Percentiles rank a stretch among this genome's conserved stretches.
Evolutionary conservation across 1,140 invertebrate species (phyloP).

Genomic region (Dryas iulia): DNA sequence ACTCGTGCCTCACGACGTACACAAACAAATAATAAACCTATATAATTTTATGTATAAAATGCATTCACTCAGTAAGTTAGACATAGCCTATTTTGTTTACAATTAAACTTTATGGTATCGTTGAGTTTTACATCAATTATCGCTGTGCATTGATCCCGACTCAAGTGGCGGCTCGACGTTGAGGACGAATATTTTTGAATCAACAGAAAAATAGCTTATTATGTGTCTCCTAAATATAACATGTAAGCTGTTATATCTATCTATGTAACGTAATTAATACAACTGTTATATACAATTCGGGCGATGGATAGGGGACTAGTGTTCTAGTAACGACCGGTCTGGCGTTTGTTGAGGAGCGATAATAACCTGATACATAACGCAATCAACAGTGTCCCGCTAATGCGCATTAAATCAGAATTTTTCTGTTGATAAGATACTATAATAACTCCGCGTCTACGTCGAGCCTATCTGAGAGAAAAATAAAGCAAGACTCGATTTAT

Average conservation of each 20-base stretch:
- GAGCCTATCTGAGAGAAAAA: constrained; percentile 67
- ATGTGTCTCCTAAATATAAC: background rate
- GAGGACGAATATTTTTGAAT: constrained; percentile 19
- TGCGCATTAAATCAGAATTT: constrained; percentile 53
- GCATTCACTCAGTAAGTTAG: constrained; percentile 76
- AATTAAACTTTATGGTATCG: constrained; percentile 65
- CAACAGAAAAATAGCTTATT: background rate
- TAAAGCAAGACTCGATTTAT: constrained; percentile 72
- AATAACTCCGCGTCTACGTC: constrained; percentile 66
- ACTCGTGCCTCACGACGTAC: constrained; percentile 72
- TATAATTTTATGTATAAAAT: constrained; percentile 76
- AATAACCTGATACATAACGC: constrained; percentile 43
- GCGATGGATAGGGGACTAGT: constrained; percentile 11
- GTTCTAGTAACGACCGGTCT: constrained; percentile 27
- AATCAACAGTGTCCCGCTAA: constrained; percentile 43
- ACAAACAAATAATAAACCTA: constrained; percentile 74
- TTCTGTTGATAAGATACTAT: constrained; percentile 51
- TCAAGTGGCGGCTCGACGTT: constrained; percentile 39
- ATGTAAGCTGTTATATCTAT: background rate
- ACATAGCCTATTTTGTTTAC: constrained; percentile 75
- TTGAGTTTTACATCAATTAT: constrained; percentile 74
- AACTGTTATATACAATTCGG: constrained; percentile 17
- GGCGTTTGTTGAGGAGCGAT: constrained; percentile 28
- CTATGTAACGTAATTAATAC: constrained; percentile 10
- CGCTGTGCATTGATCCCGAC: constrained; percentile 15